A percentile compares a stretch with the other conserved stretches of the same genome.
Evolutionary conservation across 2,888 invertebrate genomes (phyloP).

Genomic region (Xanthia icteritia): DNA sequence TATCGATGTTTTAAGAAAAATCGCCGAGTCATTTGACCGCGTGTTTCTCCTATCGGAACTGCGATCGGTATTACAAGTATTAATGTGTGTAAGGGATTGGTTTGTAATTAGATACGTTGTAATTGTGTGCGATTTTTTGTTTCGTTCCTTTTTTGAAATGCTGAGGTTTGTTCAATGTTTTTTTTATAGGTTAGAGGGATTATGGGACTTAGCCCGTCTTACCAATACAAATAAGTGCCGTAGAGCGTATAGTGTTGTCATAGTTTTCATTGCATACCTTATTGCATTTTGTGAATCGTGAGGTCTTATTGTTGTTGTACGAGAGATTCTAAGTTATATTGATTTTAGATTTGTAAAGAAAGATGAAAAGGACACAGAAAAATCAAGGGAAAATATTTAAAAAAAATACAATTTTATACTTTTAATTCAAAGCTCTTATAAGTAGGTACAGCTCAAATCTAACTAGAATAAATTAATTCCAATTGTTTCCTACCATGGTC

Average conservation of each 20-base stretch:
- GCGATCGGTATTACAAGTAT: conserved; percentile 55
- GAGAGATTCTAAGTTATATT: not conserved
- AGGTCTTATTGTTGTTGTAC: not conserved
- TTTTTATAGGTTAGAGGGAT: not conserved
- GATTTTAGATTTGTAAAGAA: not conserved
- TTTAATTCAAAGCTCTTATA: not conserved
- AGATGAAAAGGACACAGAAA: not conserved
- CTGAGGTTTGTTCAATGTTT: not conserved
- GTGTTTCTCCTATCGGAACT: conserved; percentile 60
- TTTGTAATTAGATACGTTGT: conserved; percentile 66
- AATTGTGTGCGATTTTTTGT: conserved; percentile 30
- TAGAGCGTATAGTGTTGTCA: no score
- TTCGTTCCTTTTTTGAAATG: conserved; percentile 13
- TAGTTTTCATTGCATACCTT: not conserved
- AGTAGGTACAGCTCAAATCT: not conserved
- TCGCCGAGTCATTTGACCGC: conserved; percentile 72
- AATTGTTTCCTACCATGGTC: not conserved
- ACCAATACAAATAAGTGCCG: not conserved
- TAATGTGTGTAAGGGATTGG: conserved; percentile 40
- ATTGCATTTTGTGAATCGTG: not conserved
- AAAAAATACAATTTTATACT: no score
- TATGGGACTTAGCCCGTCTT: not conserved
- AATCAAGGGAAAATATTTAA: not conserved
- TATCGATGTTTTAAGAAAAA: conserved; percentile 82
- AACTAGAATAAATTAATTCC: not conserved